A percentile compares a stretch with the other conserved stretches of the same genome.
Evolutionary conservation across 2,113 vertebrate genomes (phyloP).

Genomic region (Tragelaphus buxtoni): DNA sequence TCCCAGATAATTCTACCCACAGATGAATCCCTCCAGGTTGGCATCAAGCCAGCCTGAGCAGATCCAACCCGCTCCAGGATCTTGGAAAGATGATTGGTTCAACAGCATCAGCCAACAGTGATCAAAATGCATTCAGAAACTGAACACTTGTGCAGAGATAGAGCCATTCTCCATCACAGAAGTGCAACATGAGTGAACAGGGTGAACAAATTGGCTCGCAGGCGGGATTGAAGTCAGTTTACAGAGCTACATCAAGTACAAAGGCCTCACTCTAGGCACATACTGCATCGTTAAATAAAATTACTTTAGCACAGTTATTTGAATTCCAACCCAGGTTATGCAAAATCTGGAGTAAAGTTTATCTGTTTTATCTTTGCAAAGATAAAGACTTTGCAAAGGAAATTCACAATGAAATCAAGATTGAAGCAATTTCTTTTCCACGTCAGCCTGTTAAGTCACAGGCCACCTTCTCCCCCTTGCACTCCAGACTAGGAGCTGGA

Average conservation of each 20-base stretch:
- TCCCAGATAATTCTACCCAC: not conserved
- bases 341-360: not conserved
- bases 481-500: not conserved
- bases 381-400: not conserved
- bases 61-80: not conserved
- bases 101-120: not conserved
- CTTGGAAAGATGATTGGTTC: not conserved
- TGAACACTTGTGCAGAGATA: not conserved
- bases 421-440: not conserved
- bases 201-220: not conserved
- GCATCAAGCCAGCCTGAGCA: rapidly evolving
- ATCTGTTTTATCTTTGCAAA: not conserved
- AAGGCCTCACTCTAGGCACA: not conserved
- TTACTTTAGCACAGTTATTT: not conserved
- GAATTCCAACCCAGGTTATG: not conserved
- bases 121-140: not conserved
- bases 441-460: not conserved
- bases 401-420: not conserved
- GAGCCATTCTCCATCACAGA: not conserved
- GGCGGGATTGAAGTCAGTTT: too few species aligned
- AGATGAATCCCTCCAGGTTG: not conserved
- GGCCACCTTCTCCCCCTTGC: not conserved
- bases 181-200: rapidly evolving
- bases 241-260: too few species aligned
- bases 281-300: not conserved